phyloP scores from a whole-genome alignment of 2,113 vertebrate species.

The Saiga tatarica region DNA sequence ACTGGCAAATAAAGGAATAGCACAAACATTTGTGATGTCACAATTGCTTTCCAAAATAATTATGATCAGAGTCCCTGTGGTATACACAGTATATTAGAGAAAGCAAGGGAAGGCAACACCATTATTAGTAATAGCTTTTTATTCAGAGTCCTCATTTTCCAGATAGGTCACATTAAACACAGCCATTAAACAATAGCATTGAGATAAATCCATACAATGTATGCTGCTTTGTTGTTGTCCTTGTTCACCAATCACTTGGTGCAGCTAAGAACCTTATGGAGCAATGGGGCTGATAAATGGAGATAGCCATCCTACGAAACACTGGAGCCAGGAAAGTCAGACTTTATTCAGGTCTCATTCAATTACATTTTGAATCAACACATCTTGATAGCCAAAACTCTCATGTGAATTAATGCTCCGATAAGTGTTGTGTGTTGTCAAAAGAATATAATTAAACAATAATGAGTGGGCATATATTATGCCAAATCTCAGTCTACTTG shows the following conservation, averaged over 20 bases:
- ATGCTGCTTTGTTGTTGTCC: slow-evolving; percentile 85
- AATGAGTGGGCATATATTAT: slow-evolving; percentile 83
- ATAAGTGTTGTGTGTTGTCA: slow-evolving; percentile 84
- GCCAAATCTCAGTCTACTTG: slow-evolving; percentile 83
- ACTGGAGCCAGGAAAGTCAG: slow-evolving; percentile 81
- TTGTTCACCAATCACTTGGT: slow-evolving; percentile 86
- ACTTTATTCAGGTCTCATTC: slow-evolving; percentile 84
- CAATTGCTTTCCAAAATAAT: slow-evolving; percentile 79
- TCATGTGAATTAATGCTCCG: slow-evolving; percentile 85
- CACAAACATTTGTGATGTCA: slow-evolving; percentile 71
- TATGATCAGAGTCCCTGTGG: slow-evolving; percentile 70
- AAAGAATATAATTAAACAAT: slow-evolving; percentile 87
- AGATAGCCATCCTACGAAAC: slow-evolving; percentile 78
- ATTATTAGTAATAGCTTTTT: slow-evolving; percentile 91
- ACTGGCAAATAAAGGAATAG: slow-evolving; percentile 75
- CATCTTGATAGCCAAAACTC: slow-evolving; percentile 88
- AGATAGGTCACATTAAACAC: slow-evolving; percentile 97
- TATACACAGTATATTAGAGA: slow-evolving; percentile 82
- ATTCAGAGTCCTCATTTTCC: slow-evolving; percentile 91
- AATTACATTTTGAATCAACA: slow-evolving; percentile 84
- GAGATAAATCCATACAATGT: slow-evolving; percentile 93
- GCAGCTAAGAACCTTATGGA: slow-evolving; percentile 85
- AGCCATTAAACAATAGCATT: slow-evolving; percentile 94
- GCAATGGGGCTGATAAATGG: slow-evolving; percentile 82
- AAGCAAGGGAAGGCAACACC: slow-evolving; percentile 83